A percentile compares a stretch with the other conserved stretches of the same genome.
Conservation (phyloP, 2,797 vertebrate species). For the Gymnodraco acuticeps region DNA sequence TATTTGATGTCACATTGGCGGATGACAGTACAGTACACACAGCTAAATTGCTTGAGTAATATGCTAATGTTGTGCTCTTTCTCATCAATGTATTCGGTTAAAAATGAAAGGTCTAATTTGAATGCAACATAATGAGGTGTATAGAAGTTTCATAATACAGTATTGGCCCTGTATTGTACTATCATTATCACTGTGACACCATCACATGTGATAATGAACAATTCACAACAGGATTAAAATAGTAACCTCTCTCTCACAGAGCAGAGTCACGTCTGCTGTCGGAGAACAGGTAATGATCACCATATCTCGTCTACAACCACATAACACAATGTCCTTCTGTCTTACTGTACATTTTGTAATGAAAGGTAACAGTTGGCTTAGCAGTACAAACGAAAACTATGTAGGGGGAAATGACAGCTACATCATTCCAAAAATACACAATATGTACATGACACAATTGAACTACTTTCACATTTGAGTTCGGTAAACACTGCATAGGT, state of each 20-base stretch:
- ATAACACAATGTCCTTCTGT: constrained; percentile 21
- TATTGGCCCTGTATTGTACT: constrained; percentile 47
- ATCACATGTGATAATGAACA: constrained; percentile 62
- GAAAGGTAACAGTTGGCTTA: constrained; percentile 50
- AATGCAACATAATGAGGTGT: constrained; percentile 38
- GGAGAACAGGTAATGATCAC: constrained; percentile 37
- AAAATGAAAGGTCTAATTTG: constrained; percentile 35
- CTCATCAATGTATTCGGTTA: constrained; percentile 16
- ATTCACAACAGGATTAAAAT: constrained; percentile 63
- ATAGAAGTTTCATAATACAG: constrained; percentile 45
- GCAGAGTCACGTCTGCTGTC: constrained; percentile 40
- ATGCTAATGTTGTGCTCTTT: constrained; percentile 62
- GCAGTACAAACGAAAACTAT: constrained; percentile 68
- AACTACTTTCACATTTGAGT: constrained; percentile 78
- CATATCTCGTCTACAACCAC: constrained; percentile 41
- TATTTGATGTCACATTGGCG: constrained; percentile 34
- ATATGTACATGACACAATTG: constrained; percentile 75
- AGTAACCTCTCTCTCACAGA: constrained; percentile 47
- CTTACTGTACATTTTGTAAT: constrained; percentile 49
- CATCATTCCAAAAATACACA: constrained; percentile 70
- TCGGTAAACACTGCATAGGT: constrained; percentile 83
- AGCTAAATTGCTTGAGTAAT: constrained; percentile 13
- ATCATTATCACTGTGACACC: constrained; percentile 51
- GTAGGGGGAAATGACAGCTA: constrained; percentile 58
- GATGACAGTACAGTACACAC: constrained; percentile 39